Evolutionary conservation across 2,888 invertebrate species (phyloP).

Genomic region (Globia sparganii): DNA sequence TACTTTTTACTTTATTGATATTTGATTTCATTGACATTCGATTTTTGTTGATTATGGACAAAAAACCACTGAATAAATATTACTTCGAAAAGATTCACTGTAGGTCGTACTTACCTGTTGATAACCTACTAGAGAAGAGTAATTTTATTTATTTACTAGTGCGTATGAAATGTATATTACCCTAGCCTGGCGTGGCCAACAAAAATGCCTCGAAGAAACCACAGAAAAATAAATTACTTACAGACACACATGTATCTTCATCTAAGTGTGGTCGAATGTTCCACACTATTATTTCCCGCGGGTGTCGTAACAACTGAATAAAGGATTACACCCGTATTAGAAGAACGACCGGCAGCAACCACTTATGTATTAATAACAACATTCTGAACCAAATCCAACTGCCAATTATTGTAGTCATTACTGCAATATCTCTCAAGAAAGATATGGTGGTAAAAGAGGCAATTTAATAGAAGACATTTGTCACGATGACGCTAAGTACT

Average conservation of each 20-base stretch:
- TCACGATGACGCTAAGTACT: constrained; percentile 26
- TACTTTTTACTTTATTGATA: neutral
- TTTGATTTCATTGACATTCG: neutral
- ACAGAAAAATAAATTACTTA: constrained; percentile 45
- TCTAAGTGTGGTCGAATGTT: constrained; percentile 45
- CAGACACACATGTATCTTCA: constrained; percentile 27
- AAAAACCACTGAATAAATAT: neutral
- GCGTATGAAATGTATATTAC: constrained; percentile 21
- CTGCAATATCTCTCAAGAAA: constrained; percentile 23
- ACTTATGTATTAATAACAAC: constrained; percentile 48
- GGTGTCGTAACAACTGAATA: constrained; percentile 59
- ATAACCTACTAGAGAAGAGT: neutral
- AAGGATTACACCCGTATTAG: constrained; percentile 52
- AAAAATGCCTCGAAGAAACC: constrained; percentile 12
- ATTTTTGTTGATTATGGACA: neutral
- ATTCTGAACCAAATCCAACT: constrained; percentile 27
- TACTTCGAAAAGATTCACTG: neutral
- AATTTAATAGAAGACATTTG: constrained; percentile 25
- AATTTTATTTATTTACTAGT: constrained; percentile 10
- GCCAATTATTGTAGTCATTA: constrained; percentile 46
- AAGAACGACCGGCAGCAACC: constrained; percentile 38
- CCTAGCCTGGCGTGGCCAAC: neutral
- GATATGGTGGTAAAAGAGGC: constrained; percentile 7
- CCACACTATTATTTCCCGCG: constrained; percentile 50
- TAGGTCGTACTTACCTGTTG: constrained; percentile 2